Evolutionary conservation across 2,797 vertebrate species (phyloP), one percentile per base, ranked within the genome.

Genomic region (Carduelis carduelis): DNA sequence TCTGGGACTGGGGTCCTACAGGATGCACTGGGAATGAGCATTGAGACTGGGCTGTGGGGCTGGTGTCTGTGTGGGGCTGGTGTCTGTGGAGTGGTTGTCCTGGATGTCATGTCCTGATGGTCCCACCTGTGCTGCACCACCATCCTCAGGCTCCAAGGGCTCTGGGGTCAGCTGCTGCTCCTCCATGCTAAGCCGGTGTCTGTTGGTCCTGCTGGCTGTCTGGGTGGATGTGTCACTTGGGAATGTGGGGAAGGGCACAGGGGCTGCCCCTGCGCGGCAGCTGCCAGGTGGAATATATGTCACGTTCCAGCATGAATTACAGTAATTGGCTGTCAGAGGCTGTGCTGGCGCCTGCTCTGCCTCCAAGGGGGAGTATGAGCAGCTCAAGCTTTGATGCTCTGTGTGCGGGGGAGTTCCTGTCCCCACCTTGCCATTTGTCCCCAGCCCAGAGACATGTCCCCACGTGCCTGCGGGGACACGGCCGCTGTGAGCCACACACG

Each of bases 181-280:
- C 27, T 56, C 74, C 0, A 1, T 20, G 1, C 23, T 0, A 0
- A 56, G 39, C 22, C 0, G 0, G 5, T 0, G 19, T 65, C 69
- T 5, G 1, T 44, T 3, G 1, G 52, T 77, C 85, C 43, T 15
- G 18, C 69, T 37, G 70, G 43, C 49, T n/a, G n/a, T 47, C 41
- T 0, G 0, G 21, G 47, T 2, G 3, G 32, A n/a, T 2, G 43
- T 4, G 1, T 44, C 5, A 6, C 57, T 34, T 60, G 55, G 77
- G 66, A 70, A 39, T 1, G 3, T 49, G 78, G 71, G 75, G 55
- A 68, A 23, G 34, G 77, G 50, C 75, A 70, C 0, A 1, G 82
- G 78, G 75, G 49, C 63, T 89, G 59, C 47, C 85, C n/a, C 39
- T 56, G 19, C 3, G 4, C 86, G 41, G 49, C 75, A 90, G 71